These are phyloP conservation scores for Zophobas atratus DNA, from an alignment of 1,140 invertebrate species.

Conservation along the genomic window DNA sequence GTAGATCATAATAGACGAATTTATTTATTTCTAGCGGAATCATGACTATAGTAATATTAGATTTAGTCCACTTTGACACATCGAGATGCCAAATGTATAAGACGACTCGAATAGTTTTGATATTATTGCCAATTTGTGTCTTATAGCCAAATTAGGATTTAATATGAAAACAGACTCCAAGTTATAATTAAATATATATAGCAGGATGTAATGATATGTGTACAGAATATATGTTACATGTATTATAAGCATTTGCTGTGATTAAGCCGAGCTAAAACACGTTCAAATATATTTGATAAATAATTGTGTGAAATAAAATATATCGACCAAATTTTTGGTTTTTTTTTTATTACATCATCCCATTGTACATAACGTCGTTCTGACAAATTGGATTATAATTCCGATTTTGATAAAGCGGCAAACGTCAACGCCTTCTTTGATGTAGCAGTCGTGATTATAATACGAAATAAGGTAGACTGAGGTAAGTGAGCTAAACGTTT, in stretches of 20 bases:
- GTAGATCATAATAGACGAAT: background rate
- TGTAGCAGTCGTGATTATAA: too few species aligned
- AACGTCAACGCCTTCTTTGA: too few species aligned
- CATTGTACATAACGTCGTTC: background rate
- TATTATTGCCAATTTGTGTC: slow-evolving; percentile 37
- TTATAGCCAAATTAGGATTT: slow-evolving; percentile 39
- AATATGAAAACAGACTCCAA: slow-evolving; percentile 9
- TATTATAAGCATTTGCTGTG: slow-evolving; percentile 48
- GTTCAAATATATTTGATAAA: slow-evolving; percentile 44
- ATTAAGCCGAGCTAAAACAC: slow-evolving; percentile 40
- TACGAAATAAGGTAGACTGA: too few species aligned
- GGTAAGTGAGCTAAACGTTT: too few species aligned
- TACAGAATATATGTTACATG: slow-evolving; percentile 37
- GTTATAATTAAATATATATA: background rate
- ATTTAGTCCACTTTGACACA: background rate
- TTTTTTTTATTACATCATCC: slow-evolving; percentile 3
- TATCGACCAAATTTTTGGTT: slow-evolving; percentile 7
- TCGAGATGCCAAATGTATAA: slow-evolving; percentile 19
- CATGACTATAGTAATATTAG: slow-evolving; percentile 16
- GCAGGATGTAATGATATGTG: slow-evolving; percentile 40
- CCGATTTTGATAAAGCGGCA: too few species aligned
- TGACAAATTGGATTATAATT: too few species aligned
- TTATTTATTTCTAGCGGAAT: slow-evolving; percentile 13
- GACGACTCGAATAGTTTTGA: background rate
- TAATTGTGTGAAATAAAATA: slow-evolving; percentile 45